These are phyloP conservation scores for Lasius platythorax DNA, from an alignment of 2,888 invertebrate genomes.

Conservation along the genomic window DNA sequence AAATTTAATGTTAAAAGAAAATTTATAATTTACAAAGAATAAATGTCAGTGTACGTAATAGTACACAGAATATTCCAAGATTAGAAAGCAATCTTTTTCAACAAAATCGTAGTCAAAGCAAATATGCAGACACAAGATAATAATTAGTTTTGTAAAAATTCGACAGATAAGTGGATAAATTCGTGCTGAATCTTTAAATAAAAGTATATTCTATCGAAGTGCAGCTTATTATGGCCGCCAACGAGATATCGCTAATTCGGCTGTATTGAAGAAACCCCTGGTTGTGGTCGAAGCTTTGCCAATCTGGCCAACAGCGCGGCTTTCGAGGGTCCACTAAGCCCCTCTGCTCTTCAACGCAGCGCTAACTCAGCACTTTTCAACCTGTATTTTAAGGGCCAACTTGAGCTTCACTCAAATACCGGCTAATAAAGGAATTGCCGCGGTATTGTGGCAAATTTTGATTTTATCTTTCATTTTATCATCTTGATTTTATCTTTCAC, in stretches of 20 bases:
- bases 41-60: background rate
- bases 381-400: slow-evolving; percentile 37
- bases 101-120: background rate
- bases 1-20: background rate
- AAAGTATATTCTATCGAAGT: background rate
- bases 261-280: background rate
- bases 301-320: slow-evolving; percentile 17
- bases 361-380: slow-evolving; percentile 59
- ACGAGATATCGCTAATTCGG: slow-evolving; percentile 34
- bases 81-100: background rate
- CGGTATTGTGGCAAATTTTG: background rate
- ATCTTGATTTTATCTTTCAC: background rate
- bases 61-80: background rate
- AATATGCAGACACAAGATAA: background rate
- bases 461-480: too few relatives aligned
- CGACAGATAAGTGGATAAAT: background rate
- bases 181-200: background rate
- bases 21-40: background rate
- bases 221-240: slow-evolving; percentile 3
- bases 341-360: slow-evolving; percentile 30
- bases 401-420: slow-evolving; percentile 45
- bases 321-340: slow-evolving; percentile 39
- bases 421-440: slow-evolving; percentile 34
- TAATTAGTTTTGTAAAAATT: background rate
- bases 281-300: slow-evolving; percentile 26